A percentile compares a stretch with the other conserved stretches of the same genome.
Evolutionary conservation across 2,797 vertebrate species (phyloP).

Genomic region (Bradypodion ventrale): DNA sequence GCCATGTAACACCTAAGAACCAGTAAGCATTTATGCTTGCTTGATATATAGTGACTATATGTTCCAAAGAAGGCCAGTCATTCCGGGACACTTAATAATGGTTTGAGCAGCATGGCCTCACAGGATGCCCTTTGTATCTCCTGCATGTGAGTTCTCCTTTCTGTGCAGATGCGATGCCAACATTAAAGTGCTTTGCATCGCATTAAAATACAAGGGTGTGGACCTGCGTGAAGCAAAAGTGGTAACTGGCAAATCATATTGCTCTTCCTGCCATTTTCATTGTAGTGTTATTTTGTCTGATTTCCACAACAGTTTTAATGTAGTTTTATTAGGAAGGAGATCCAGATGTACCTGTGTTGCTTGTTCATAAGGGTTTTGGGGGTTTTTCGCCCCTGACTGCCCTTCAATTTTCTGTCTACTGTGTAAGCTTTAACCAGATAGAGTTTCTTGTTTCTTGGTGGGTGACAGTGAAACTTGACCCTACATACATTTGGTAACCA

Average conservation of each 20-base stretch:
- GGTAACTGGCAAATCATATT: not conserved
- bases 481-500: not conserved
- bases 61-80: not conserved
- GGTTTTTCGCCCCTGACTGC: not conserved
- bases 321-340: not conserved
- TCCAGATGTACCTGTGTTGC: not conserved
- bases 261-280: not conserved
- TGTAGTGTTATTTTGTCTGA: too few species aligned
- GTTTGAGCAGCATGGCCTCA: not conserved
- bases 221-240: not conserved
- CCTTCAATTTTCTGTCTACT: not conserved
- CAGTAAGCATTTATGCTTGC: not conserved
- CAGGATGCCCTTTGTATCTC: not conserved
- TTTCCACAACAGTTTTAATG: not conserved
- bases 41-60: not conserved
- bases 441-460: not conserved
- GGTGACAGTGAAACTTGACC: not conserved
- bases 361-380: not conserved
- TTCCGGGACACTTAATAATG: not conserved
- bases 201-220: not conserved
- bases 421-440: not conserved
- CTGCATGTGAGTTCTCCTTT: not conserved
- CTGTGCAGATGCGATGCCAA: too few species aligned
- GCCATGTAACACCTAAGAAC: not conserved
- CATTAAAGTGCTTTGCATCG: not conserved